These are phyloP conservation scores for Uloborus plumipes DNA, from an alignment of 2,888 invertebrate genomes.

Conservation along the genomic window DNA sequence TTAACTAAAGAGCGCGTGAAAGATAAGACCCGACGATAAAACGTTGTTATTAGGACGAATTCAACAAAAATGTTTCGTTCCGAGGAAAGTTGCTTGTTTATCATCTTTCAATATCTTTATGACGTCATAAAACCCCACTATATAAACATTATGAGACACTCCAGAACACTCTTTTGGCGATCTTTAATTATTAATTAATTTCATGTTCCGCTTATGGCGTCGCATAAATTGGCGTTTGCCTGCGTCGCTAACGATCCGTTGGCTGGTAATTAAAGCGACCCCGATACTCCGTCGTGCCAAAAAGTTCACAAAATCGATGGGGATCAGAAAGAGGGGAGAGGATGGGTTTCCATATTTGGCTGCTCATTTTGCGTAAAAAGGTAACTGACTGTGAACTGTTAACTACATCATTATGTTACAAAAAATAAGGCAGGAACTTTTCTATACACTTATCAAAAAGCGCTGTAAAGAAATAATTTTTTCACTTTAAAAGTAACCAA, in stretches of 20 bases:
- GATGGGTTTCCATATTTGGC: slow-evolving; percentile 4
- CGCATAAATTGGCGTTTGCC: slow-evolving; percentile 50
- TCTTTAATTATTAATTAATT: slow-evolving; percentile 64
- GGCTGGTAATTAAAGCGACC: slow-evolving; percentile 51
- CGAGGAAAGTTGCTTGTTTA: slow-evolving; percentile 37
- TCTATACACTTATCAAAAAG: too few species aligned
- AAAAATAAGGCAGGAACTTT: too few species aligned
- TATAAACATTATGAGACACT: slow-evolving; percentile 63
- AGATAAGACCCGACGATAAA: slow-evolving; percentile 20
- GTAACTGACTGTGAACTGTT: too few species aligned
- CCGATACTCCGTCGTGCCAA: slow-evolving; percentile 27
- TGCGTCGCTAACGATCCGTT: slow-evolving; percentile 50
- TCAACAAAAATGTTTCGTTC: slow-evolving; percentile 34
- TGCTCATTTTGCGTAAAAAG: too few species aligned
- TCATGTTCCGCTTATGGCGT: slow-evolving; percentile 53
- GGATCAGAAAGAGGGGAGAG: slow-evolving; percentile 25
- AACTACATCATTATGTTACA: too few species aligned
- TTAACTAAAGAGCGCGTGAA: slow-evolving; percentile 16
- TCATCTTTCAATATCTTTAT: slow-evolving; percentile 58
- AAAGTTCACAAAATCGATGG: slow-evolving; percentile 53
- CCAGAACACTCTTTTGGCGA: slow-evolving; percentile 55
- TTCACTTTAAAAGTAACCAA: too few species aligned
- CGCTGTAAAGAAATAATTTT: too few species aligned
- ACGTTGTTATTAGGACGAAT: slow-evolving; percentile 34
- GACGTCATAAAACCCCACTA: slow-evolving; percentile 60